Evolutionary conservation across 2,113 vertebrate genomes (phyloP), one percentile per base, ranked within the genome.

Genomic region (Acanthisitta chloris): DNA sequence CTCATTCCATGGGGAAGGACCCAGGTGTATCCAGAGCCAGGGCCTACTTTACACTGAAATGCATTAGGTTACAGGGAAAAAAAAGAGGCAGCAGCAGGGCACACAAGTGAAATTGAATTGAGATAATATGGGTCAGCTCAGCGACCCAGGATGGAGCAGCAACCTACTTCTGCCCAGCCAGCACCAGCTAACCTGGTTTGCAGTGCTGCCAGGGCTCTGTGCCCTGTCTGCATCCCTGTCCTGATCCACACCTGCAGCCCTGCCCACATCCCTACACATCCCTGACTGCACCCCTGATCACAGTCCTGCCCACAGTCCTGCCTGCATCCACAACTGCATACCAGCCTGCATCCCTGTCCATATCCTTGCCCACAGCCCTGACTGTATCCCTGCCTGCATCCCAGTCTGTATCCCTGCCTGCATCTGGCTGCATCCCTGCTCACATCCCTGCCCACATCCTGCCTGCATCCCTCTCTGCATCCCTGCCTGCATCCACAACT

Each of bases 81-180:
- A n/a, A 31, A 18, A 38, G 23, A 82, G 51, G 77, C 42, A 33
- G 90, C 80, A 65, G 64, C 15, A 3, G 92, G 91, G 59, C 74
- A 34, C 52, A 55, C 52, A 83, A 94, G 86, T 61, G 3, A n/a
- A 57, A 88, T 93, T 97, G 88, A 97, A 96, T 96, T 90, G 96
- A 80, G 93, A 78, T 88, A 91, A 97, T 97, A 52, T 97, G 97
- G 98, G 98, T 98, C 97, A 96, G 94, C 94, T 34, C 81, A 64
- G 74, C 83, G 48, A 69, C 77, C 45, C 48, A 76, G 94, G 48
- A 12, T 1, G 2, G 66, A 88, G 78, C 17, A 45, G 64, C 85
- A 90, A 67, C 96, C 94, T 92, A 94, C 43, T 95, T 96, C 95
- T 94, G 69, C 84, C 82, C 28, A 52, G 57, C 25, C 70, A 34